A percentile compares a stretch with the other conserved stretches of the same genome.
Conservation (phyloP, 2,113 vertebrate genomes). For the Cottus gobio region DNA sequence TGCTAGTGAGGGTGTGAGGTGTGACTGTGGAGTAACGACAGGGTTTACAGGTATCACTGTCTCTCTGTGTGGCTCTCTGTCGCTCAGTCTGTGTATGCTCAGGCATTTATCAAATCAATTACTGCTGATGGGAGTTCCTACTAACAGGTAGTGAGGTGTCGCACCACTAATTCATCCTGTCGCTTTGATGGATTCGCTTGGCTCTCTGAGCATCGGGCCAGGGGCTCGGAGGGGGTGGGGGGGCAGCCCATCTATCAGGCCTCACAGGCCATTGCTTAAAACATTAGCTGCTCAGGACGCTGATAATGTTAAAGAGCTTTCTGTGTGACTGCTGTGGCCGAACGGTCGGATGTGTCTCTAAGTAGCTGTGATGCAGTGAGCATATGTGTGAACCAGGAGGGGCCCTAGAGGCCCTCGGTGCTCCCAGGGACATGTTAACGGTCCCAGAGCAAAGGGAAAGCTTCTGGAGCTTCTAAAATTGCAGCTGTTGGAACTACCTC, state of each 20-base stretch:
- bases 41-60: not conserved
- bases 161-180: constrained; percentile 68
- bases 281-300: constrained; percentile 58
- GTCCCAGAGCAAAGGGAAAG: not conserved
- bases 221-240: not conserved
- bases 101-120: constrained; percentile 74
- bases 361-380: not conserved
- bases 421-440: not conserved
- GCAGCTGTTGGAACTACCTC: not conserved
- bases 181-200: constrained; percentile 77
- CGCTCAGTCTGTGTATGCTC: constrained; percentile 46
- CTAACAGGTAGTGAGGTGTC: constrained; percentile 75
- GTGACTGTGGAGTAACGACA: not conserved
- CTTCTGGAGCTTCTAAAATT: not conserved
- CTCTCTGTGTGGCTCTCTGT: not conserved
- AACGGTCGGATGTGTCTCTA: not conserved
- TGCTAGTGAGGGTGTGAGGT: not conserved
- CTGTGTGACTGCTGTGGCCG: constrained; percentile 1
- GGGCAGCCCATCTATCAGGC: constrained; percentile 67
- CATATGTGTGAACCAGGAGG: constrained; percentile 11
- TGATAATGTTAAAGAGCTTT: constrained; percentile 20
- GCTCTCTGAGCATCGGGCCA: constrained; percentile 38
- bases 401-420: no score
- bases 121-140: constrained; percentile 72
- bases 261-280: constrained; percentile 74